phyloP scores from a whole-genome alignment of 1,140 invertebrate species.

The Homalodisca vitripennis region DNA sequence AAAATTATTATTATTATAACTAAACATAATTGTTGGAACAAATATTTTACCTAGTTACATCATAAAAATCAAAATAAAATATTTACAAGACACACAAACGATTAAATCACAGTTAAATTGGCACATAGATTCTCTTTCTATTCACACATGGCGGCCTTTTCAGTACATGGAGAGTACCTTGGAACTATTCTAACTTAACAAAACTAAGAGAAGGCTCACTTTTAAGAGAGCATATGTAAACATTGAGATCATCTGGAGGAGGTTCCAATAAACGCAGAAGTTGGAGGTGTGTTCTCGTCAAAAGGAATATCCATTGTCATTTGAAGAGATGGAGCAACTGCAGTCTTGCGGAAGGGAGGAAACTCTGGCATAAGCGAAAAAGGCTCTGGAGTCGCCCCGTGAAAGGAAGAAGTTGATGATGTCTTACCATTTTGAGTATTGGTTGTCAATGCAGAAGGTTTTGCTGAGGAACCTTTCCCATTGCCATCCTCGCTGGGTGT shows the following conservation, averaged over 20 bases:
- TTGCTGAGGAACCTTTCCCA: neutral
- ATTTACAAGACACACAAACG: neutral
- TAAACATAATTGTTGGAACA: too few species aligned
- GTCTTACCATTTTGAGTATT: neutral
- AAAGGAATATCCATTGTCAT: neutral
- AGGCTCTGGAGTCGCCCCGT: too few species aligned
- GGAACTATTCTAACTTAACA: constrained; percentile 1
- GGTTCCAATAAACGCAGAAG: too few species aligned
- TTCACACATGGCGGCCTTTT: constrained; percentile 23
- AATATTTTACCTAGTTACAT: too few species aligned
- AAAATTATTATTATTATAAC: too few species aligned
- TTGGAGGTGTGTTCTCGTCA: constrained; percentile 16
- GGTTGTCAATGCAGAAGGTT: neutral
- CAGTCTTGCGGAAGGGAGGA: neutral
- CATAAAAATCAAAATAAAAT: neutral
- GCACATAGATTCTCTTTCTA: constrained; percentile 6
- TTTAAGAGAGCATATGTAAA: too few species aligned
- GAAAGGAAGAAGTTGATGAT: neutral
- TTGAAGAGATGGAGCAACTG: neutral
- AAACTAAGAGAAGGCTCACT: too few species aligned
- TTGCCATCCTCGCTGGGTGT: neutral
- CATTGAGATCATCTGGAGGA: neutral
- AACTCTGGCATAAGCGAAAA: too few species aligned
- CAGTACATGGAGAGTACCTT: neutral
- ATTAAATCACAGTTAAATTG: constrained; percentile 12